A percentile compares a stretch with the other conserved stretches of the same genome.
Conservation (phyloP, 2,888 invertebrate genomes). For the Cheilosia scutellata region DNA sequence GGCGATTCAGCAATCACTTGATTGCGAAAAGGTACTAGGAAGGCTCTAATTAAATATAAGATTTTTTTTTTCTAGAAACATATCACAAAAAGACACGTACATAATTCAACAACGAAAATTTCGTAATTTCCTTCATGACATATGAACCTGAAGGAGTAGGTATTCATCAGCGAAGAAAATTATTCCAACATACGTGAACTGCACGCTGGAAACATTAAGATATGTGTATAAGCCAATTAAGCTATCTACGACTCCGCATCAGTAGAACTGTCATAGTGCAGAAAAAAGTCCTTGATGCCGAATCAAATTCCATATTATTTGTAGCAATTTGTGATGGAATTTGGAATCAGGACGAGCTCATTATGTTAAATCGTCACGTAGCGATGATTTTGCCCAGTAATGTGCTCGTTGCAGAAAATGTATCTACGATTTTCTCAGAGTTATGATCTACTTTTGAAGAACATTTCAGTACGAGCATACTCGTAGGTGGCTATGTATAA, state of each 20-base stretch:
- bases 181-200: too few relatives aligned
- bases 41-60: too few relatives aligned
- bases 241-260: not conserved
- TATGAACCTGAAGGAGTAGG: too few relatives aligned
- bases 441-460: not conserved
- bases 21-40: too few relatives aligned
- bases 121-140: too few relatives aligned
- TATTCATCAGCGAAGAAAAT: too few relatives aligned
- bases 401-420: not conserved
- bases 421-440: not conserved
- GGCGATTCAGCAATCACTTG: too few relatives aligned
- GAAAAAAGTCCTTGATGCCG: not conserved
- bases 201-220: too few relatives aligned
- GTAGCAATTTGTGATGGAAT: not conserved
- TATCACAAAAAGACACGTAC: too few relatives aligned
- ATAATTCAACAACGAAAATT: too few relatives aligned
- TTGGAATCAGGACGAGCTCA: not conserved
- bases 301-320: not conserved
- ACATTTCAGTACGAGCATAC: not conserved
- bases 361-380: slow-evolving; percentile 10
- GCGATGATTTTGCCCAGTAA: not conserved
- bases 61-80: too few relatives aligned
- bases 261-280: not conserved
- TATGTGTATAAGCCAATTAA: not conserved
- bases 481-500: not conserved